phyloP scores from a whole-genome alignment of 2,888 invertebrate species.

The Limnephilus lunatus region DNA sequence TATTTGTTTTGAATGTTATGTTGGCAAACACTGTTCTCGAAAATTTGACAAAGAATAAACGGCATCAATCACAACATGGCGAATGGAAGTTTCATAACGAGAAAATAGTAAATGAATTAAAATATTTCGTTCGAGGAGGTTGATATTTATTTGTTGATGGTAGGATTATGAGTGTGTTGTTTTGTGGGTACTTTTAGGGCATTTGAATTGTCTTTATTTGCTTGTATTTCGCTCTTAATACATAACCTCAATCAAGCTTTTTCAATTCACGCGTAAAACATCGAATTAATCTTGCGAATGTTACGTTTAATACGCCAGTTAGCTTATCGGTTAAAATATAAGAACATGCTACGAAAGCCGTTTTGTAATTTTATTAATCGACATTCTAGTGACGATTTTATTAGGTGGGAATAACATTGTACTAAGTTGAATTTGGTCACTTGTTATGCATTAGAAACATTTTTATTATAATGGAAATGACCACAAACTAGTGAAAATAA shows the following conservation, averaged over 20 bases:
- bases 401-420: constrained; percentile 5
- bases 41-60: constrained; percentile 75
- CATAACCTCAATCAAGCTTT: constrained; percentile 60
- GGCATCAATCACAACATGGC: constrained; percentile 70
- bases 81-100: constrained; percentile 68
- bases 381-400: constrained; percentile 10
- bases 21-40: constrained; percentile 63
- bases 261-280: constrained; percentile 56
- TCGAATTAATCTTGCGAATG: constrained; percentile 17
- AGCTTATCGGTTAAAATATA: constrained; percentile 35
- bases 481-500: background rate
- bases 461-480: background rate
- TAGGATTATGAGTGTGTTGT: constrained; percentile 30
- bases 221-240: constrained; percentile 49
- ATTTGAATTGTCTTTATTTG: background rate
- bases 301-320: background rate
- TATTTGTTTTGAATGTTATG: constrained; percentile 34
- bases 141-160: constrained; percentile 57
- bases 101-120: constrained; percentile 67
- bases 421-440: background rate
- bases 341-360: constrained; percentile 2
- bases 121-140: constrained; percentile 22
- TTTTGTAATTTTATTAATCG: constrained; percentile 9
- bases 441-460: background rate
- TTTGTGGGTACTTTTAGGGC: constrained; percentile 2